Evolutionary conservation across 2,797 vertebrate species (phyloP), one percentile per base, ranked within the genome.

Genomic region (Cyprinodon diabolis): DNA sequence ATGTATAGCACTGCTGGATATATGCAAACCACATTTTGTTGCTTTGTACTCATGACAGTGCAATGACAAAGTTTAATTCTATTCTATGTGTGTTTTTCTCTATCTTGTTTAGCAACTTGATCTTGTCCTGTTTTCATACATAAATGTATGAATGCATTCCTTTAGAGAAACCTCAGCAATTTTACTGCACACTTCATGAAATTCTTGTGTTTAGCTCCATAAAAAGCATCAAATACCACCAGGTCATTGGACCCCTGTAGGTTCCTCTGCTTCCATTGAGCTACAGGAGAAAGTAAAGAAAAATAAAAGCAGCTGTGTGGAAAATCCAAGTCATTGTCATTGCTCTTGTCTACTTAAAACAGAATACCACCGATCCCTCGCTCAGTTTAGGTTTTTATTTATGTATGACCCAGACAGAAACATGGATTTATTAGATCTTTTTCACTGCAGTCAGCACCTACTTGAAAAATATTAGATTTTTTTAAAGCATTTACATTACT

Each of bases 281-380:
- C 17, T 4, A 43, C 66, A 49, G 8, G 73, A 37, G 37, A 37
- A 43, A 11, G 21, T 58, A 67, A 86, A 78, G 76, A 83, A 71
- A 70, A 86, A 78, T 78, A 83, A 71, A 70, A 79, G 78, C 83
- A 84, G 81, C 86, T 84, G 78, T 84, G 85, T 83, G 83, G 72
- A 86, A 90, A 89, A 88, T 78, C 45, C 79, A 81, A 84, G 80
- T 86, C 74, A 73, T 71, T 87, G 86, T 87, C 87, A 87, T 81
- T 82, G 73, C 74, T 80, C 66, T 81, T 83, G 78, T 86, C 76
- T 65, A 73, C 69, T 69, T 56, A 75, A 72, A 84, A 45, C 62
- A 66, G 71, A 69, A 62, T 80, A 78, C 81, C 81, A 85, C 84
- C 49, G 77, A 86, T 80, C 75, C 52, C 4, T 72, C 62, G 7